Base-by-base conservation (phyloP, 2,888 invertebrate genomes). In the Blastobasis lacticolella region DNA sequence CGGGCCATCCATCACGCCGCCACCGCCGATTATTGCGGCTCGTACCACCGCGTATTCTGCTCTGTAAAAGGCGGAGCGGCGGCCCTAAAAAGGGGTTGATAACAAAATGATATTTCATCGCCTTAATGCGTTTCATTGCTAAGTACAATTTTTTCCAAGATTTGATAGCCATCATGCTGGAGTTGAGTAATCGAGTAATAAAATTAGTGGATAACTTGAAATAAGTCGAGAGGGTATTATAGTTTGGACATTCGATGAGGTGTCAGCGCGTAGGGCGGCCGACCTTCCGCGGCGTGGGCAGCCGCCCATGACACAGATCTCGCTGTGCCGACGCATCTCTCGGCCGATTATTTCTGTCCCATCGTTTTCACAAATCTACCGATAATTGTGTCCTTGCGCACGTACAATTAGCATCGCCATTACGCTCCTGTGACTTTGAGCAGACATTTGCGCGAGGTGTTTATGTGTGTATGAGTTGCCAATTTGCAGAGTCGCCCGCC, bases 261-360 rank as follows among this genome's bases (percentile, higher is more conserved):
- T 42, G 42, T 9, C 42, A 42, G 42, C 42, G 66, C 66, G 62
- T 68, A 78, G 80, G 78, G 76, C 77, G 71, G 75, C 51, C 73
- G 85, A 81, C 87, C 87, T 87, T 86, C 78, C 73, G 70, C 47
- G 63, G 71, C 63, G 78, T 81, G 87, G 86, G 81, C 86, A 86
- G 69, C 57, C 82, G 87, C 82, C 87, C 87, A 78, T 88, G 87
- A 88, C 87, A 87, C 81, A 86, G 76, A 80, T 86, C 70, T 71
- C 76, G 79, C 78, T 79, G 74, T 69, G 70, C 78, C 69, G 67
- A 63, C 66, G 64, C 23, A 23, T 23, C 23, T 23, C 69, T 10
- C 46, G 61, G 67, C 65, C 69, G 67, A 78, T 78, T 81, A 85
- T 84, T 82, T 85, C 73, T 79, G 85, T 78, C 76, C 60, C 71